Conservation (phyloP, 2,113 vertebrate species). For the Corythaeola cristata region DNA sequence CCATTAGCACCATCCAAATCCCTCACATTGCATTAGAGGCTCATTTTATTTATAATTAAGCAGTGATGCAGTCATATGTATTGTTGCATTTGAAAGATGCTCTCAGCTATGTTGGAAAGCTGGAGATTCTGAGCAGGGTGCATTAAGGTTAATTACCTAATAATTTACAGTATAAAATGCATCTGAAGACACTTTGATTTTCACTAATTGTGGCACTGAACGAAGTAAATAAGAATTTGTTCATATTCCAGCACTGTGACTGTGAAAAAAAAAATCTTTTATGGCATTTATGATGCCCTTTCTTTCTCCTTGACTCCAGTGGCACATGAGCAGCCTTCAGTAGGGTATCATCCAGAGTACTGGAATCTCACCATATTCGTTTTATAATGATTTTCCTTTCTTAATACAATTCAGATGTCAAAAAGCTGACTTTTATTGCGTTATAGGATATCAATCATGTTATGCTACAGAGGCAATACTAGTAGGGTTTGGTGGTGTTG, state of each 20-base stretch:
- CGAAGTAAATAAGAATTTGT: slow-evolving; percentile 30
- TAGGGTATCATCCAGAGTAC: not conserved
- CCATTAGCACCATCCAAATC: not conserved
- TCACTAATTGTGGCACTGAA: slow-evolving; percentile 58
- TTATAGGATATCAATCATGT: not conserved
- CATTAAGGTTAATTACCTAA: slow-evolving; percentile 73
- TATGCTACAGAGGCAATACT: not conserved
- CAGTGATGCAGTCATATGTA: not conserved
- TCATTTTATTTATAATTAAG: slow-evolving; percentile 9
- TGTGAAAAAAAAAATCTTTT: not conserved
- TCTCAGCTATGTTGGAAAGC: not conserved
- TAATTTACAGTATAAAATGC: slow-evolving; percentile 68
- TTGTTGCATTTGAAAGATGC: slow-evolving; percentile 12
- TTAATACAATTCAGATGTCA: not conserved
- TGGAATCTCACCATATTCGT: not conserved
- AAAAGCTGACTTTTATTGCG: not conserved
- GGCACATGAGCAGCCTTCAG: not conserved
- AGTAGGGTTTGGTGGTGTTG: not conserved
- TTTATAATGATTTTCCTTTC: slow-evolving; percentile 64
- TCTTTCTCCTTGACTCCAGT: slow-evolving; percentile 37
- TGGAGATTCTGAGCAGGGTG: slow-evolving; percentile 34
- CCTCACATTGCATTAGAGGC: not conserved
- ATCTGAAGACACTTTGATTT: slow-evolving; percentile 64
- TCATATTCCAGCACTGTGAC: not conserved
- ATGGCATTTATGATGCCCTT: not conserved